Base-by-base conservation (phyloP, 1,140 invertebrate species). In the Ruditapes philippinarum region DNA sequence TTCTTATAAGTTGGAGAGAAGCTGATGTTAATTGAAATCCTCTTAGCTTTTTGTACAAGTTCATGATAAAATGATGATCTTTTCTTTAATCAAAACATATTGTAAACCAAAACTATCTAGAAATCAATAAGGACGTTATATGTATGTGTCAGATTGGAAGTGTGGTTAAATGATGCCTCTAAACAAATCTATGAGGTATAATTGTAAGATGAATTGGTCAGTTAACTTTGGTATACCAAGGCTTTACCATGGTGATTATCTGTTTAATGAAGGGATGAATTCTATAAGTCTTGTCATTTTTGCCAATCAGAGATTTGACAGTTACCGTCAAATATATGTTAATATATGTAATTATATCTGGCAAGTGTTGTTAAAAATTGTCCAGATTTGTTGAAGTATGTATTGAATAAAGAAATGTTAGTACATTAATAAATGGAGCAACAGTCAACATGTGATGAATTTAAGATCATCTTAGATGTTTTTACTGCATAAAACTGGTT, bases 31-130 rank as follows among this genome's bases (percentile, higher is more conserved):
- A 70, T 70, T 70, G 65, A 70, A 40, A 70, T 38, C 33, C 22
- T 38, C 36, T 70, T 70, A 40, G 33, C 65, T 70, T 36, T n/a
- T 70, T 70, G 65, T 70, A 70, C 33, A n/a, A 36, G 33, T 70
- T 70, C 65, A 70, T 70, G 31, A 33, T 70, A 70, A 70, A 70
- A 70, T 70, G 65, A 70, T 57, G 31, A 38, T 70, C 65, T 40
- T 70, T 70, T 70, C 31, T 70, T 38, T 70, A 70, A 70, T 70
- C 65, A 70, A 19, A 70, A 70, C 65, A 70, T 36, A 65, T 70
- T 38, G 65, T 38, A 40, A 65, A 28, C 65, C 36, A 40, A 38
- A 38, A 38, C 65, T 17, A 22, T 70, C n/a, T 1, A 19, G 11
- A 70, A 38, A 70, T 70, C 31, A 40, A 70, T 70, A 40, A 38